Percentiles rank a stretch among this genome's conserved stretches.
phyloP scores from a whole-genome alignment of 1,140 invertebrate species.

The Brachystomella parvula region DNA sequence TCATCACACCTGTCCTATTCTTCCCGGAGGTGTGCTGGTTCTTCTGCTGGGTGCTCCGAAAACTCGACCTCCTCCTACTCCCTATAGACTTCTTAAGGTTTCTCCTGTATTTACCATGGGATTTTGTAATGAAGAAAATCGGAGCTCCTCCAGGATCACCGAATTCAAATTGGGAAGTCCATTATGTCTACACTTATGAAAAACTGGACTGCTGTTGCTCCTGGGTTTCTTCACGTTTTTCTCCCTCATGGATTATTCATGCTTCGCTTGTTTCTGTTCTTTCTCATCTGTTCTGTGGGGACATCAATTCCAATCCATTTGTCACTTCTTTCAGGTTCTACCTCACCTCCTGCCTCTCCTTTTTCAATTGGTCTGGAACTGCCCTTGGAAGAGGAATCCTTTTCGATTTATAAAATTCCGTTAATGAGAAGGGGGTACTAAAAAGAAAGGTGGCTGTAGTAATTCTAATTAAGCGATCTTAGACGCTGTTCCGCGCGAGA shows the following conservation, averaged over 20 bases:
- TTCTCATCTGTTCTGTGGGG: conserved; percentile 14
- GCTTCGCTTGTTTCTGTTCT: conserved; percentile 7
- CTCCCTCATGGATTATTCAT: conserved; percentile 7
- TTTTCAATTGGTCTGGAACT: not conserved
- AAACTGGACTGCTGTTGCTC: not conserved
- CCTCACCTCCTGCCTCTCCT: not conserved
- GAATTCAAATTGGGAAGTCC: not conserved
- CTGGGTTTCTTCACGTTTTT: not conserved
- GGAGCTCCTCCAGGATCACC: not conserved
- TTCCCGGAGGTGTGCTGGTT: not conserved
- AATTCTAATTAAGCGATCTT: no score
- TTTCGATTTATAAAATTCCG: no score
- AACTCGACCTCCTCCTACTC: not conserved
- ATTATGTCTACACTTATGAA: not conserved
- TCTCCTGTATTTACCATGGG: no score
- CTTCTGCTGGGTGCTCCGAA: not conserved
- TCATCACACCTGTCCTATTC: not conserved
- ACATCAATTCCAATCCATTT: conserved; percentile 25
- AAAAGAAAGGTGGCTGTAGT: no score
- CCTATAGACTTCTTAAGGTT: not conserved
- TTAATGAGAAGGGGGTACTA: no score
- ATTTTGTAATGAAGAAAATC: not conserved
- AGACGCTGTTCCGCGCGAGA: no score
- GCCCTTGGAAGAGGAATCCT: no score
- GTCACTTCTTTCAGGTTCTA: conserved; percentile 15